Evolutionary conservation across 2,888 invertebrate genomes (phyloP), one percentile per base, ranked within the genome.

Genomic region (Eupithecia pulchellata): DNA sequence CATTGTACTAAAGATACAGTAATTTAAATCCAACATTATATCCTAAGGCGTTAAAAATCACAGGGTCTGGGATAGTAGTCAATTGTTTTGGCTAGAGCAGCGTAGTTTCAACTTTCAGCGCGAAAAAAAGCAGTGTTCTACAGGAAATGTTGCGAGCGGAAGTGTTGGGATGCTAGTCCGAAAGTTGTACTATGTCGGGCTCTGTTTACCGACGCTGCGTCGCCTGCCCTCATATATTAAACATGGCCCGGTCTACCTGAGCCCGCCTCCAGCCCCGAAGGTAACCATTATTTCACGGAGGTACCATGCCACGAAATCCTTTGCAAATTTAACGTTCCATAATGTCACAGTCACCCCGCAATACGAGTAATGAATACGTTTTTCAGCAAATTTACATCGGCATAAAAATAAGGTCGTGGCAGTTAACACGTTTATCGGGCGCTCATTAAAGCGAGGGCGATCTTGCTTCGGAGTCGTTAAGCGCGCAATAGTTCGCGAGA

Each of bases 401-500:
- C 91, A 92, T 94, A 93, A 93, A 92, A 93, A 93, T 93, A 93
- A 93, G 93, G 93, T 92, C 90, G 92, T 83, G 89, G 93, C 93
- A 91, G 92, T 94, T 93, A 93, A 91, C 93, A 91, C 92, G 93
- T 93, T 94, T 94, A 94, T 94, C 94, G 92, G 93, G 93, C 92
- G 91, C 92, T 94, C 94, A 94, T 94, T 94, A 94, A 92, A 93
- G 91, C 92, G 82, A 91, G 93, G 91, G 92, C 92, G 93, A 94
- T 93, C 93, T 93, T 91, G 92, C 93, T 92, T 91, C 91, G 91
- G 91, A 93, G 94, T 93, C 93, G 94, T 94, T 94, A 94, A 94
- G 93, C 93, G 93, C 93, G 93, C 93, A 94, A 94, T 94, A 94
- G 94, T 94, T 94, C 92, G 92, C 94, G 92, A 93, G 93, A 93